These are phyloP conservation scores for Caenorhabditis sulstoni DNA, from an alignment of 2,888 invertebrate genomes.

Conservation along the genomic window DNA sequence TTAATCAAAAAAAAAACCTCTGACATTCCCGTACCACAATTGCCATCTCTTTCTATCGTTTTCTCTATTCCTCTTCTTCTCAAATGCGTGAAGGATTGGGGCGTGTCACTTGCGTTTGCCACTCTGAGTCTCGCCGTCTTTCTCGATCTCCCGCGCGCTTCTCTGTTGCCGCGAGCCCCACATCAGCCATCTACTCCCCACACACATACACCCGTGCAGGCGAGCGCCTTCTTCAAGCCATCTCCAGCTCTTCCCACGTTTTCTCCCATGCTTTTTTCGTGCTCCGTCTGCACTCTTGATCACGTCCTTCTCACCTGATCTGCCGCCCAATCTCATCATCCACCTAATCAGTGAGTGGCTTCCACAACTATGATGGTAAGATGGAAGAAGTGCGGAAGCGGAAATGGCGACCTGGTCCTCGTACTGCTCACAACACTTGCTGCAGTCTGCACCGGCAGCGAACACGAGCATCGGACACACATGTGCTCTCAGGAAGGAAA, in stretches of 20 bases:
- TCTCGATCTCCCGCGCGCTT: constrained; percentile 53
- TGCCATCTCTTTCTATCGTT: constrained; percentile 31
- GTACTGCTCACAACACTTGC: constrained; percentile 20
- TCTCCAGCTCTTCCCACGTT: constrained; percentile 37
- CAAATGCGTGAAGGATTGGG: constrained; percentile 55
- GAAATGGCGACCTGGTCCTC: not conserved
- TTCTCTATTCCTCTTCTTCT: constrained; percentile 54
- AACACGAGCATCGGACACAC: constrained; percentile 57
- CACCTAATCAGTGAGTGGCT: constrained; percentile 30
- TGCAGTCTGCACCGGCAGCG: constrained; percentile 14
- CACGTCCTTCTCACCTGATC: constrained; percentile 39
- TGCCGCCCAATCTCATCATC: not conserved
- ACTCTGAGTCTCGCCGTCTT: constrained; percentile 54
- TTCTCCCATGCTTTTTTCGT: constrained; percentile 40
- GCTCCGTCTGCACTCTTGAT: constrained; percentile 56
- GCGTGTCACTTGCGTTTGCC: constrained; percentile 56
- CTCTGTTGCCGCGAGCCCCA: constrained; percentile 58
- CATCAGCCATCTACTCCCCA: constrained; percentile 52
- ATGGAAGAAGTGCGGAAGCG: constrained; percentile 31
- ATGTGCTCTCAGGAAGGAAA: constrained; percentile 61
- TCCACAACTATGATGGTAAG: constrained; percentile 45
- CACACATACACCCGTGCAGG: constrained; percentile 56
- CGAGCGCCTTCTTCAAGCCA: constrained; percentile 54
- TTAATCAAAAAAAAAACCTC: constrained; percentile 28
- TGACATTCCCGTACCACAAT: constrained; percentile 48